A percentile compares a stretch with the other conserved stretches of the same genome.
These are phyloP conservation scores for Aporophyla lueneburgensis DNA, from an alignment of 2,888 invertebrate genomes.

Conservation along the genomic window DNA sequence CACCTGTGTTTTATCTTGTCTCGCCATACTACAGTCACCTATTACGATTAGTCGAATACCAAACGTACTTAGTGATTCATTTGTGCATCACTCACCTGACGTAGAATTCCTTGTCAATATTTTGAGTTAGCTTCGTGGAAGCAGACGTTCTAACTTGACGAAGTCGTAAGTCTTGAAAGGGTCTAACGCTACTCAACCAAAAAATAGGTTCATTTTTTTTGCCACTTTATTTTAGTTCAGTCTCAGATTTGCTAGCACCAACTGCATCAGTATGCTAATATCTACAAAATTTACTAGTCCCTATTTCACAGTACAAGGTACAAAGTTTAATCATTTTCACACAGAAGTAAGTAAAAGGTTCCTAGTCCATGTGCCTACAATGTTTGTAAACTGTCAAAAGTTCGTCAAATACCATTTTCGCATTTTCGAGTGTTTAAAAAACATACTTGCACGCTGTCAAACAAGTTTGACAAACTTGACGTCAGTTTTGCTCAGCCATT, in stretches of 20 bases:
- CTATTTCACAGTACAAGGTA: not conserved
- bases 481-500: conserved; percentile 56
- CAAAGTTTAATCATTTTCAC: conserved; percentile 29
- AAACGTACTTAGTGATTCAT: not conserved
- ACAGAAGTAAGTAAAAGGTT: conserved; percentile 7
- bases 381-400: conserved; percentile 64
- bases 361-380: conserved; percentile 43
- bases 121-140: not conserved
- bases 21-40: not conserved
- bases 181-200: not conserved
- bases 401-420: conserved; percentile 66
- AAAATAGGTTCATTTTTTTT: too few species aligned
- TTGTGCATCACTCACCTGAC: not conserved
- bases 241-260: too few species aligned
- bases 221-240: too few species aligned
- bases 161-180: not conserved
- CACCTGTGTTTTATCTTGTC: not conserved
- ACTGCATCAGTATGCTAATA: not conserved
- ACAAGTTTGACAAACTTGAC: conserved; percentile 64
- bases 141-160: not conserved
- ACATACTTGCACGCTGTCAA: conserved; percentile 65
- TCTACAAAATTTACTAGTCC: not conserved
- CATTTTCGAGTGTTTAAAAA: conserved; percentile 66
- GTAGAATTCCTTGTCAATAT: conserved; percentile 2
- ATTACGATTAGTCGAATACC: not conserved